Evolutionary conservation across 2,888 invertebrate species (phyloP).

Genomic region (Tachina fera): DNA sequence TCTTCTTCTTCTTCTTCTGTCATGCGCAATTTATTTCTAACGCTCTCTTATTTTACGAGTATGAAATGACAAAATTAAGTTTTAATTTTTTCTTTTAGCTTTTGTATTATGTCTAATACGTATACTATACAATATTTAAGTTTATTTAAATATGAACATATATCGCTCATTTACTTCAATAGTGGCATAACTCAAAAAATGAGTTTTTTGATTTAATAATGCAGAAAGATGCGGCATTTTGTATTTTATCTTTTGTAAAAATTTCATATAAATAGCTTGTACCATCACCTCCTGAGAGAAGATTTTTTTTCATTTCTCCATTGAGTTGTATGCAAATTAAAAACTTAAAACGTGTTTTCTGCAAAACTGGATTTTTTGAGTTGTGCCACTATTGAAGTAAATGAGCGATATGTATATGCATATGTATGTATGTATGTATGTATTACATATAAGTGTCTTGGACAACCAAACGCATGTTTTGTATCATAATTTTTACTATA

Average conservation of each 20-base stretch:
- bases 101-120: neutral
- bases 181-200: too few relatives aligned
- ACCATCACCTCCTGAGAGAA: too few relatives aligned
- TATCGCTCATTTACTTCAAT: too few relatives aligned
- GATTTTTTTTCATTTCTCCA: too few relatives aligned
- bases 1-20: conserved; percentile 28
- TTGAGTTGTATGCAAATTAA: too few relatives aligned
- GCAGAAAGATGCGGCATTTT: too few relatives aligned
- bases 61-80: conserved; percentile 31
- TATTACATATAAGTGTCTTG: neutral
- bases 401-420: neutral
- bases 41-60: conserved; percentile 15
- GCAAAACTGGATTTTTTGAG: too few relatives aligned
- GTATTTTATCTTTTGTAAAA: too few relatives aligned
- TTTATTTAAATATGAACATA: conserved; percentile 1
- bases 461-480: conserved; percentile 44
- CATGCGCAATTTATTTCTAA: conserved; percentile 61
- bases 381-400: too few relatives aligned
- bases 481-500: conserved; percentile 49
- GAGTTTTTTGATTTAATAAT: too few relatives aligned
- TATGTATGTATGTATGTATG: neutral
- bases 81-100: conserved; percentile 14
- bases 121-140: neutral
- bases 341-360: too few relatives aligned
- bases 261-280: too few relatives aligned